Conservation (phyloP, 2,113 vertebrate genomes). For the Colossoma macropomum region DNA sequence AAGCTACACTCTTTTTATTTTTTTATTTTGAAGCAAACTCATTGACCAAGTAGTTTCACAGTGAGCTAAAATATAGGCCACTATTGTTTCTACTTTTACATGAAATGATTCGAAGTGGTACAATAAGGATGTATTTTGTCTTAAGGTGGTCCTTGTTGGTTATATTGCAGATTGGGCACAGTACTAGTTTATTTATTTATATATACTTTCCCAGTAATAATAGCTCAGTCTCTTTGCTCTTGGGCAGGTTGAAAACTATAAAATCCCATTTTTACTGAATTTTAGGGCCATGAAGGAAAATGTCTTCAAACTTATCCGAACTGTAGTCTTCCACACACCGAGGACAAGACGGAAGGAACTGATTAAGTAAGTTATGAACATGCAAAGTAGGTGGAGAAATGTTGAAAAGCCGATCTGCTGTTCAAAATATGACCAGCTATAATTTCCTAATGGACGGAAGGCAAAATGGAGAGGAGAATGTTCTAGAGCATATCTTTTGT, state of each 20-base stretch:
- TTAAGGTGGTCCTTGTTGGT: neutral
- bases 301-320: neutral
- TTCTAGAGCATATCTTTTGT: neutral
- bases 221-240: neutral
- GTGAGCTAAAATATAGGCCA: neutral
- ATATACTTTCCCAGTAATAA: neutral
- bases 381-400: neutral
- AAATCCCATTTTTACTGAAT: neutral
- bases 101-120: neutral
- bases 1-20: neutral
- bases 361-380: neutral
- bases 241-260: neutral
- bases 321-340: slow-evolving; percentile 33
- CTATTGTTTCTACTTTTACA: neutral
- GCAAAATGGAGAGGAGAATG: neutral
- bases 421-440: neutral
- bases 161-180: neutral
- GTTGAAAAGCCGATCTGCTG: neutral
- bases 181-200: neutral
- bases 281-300: neutral
- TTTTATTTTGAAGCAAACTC: slow-evolving; percentile 23
- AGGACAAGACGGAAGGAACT: neutral
- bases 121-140: slow-evolving; percentile 3
- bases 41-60: slow-evolving; percentile 14
- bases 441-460: neutral